Evolutionary conservation across 2,888 invertebrate genomes (phyloP), one percentile per base, ranked within the genome.

Genomic region (Xylocampa areola): DNA sequence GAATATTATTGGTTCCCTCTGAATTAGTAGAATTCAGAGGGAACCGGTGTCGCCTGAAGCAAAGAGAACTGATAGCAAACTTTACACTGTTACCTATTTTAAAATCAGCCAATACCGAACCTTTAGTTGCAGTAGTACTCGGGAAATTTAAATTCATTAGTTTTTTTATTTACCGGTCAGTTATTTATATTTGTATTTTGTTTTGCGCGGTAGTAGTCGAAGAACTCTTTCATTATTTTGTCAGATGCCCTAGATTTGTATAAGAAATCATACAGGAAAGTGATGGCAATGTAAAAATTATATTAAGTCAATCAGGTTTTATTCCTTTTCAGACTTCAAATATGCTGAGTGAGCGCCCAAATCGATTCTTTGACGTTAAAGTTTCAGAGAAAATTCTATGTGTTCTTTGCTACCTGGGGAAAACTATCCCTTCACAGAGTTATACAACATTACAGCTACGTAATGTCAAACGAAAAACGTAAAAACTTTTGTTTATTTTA

Each of bases 91-190:
- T 68, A 69, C 43, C 54, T 78, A 57, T 62, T 65, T 65, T 57
- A 61, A 64, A 71, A 58, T 59, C 44, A 64, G 27, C 53, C 57
- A 37, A 27, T 50, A 54, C 40, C 47, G n/a, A 53, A 61, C 39
- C 45, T 73, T 65, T 69, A 65, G 44, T 64, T 47, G 63, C 35
- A 74, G 59, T 64, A 47, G 55, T 60, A 68, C 60, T 41, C 59
- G 60, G 37, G 53, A 52, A 51, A 68, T 71, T 60, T 51, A 69
- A 74, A 80, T 71, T 68, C 67, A 61, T 64, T 66, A 17, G 32
- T 39, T 63, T 51, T 43, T 67, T 60, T 68, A 65, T 73, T 68
- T 72, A 16, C 65, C 60, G 58, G 53, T 63, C 16, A 21, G 19
- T 33, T 1, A 8, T 16, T 13, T 23, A 7, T 7, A 2, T 8